These are phyloP conservation scores for Dendropsophus ebraccatus DNA, from an alignment of 2,113 vertebrate species.

Conservation along the genomic window DNA sequence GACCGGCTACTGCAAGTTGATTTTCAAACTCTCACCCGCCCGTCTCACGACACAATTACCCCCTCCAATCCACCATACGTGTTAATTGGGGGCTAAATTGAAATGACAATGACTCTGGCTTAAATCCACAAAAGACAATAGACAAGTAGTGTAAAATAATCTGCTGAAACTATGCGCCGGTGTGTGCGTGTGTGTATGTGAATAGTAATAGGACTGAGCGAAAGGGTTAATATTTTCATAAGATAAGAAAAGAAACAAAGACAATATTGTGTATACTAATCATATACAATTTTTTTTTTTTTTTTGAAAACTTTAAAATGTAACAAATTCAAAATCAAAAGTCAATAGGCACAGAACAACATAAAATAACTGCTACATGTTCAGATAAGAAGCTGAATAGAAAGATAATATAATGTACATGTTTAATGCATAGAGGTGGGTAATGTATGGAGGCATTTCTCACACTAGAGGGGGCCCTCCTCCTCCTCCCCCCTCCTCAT, in stretches of 20 bases:
- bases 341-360: too few species aligned
- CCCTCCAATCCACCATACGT: background rate
- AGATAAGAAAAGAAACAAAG: too few species aligned
- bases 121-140: slow-evolving; percentile 14
- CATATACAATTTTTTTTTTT: too few species aligned
- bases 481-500: slow-evolving; percentile 3
- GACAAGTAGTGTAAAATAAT: background rate
- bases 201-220: too few species aligned
- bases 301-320: too few species aligned
- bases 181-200: too few species aligned
- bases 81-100: background rate
- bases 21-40: slow-evolving; percentile 52
- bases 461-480: background rate
- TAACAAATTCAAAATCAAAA: too few species aligned
- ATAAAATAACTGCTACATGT: too few species aligned
- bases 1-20: slow-evolving; percentile 38
- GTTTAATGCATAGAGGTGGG: background rate
- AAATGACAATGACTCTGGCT: background rate
- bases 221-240: too few species aligned
- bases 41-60: background rate
- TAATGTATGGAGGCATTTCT: background rate
- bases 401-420: background rate
- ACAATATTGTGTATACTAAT: too few species aligned
- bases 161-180: background rate
- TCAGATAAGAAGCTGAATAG: background rate